These are phyloP conservation scores for Siniperca knerii DNA, from an alignment of 2,113 vertebrate genomes.

Conservation along the genomic window DNA sequence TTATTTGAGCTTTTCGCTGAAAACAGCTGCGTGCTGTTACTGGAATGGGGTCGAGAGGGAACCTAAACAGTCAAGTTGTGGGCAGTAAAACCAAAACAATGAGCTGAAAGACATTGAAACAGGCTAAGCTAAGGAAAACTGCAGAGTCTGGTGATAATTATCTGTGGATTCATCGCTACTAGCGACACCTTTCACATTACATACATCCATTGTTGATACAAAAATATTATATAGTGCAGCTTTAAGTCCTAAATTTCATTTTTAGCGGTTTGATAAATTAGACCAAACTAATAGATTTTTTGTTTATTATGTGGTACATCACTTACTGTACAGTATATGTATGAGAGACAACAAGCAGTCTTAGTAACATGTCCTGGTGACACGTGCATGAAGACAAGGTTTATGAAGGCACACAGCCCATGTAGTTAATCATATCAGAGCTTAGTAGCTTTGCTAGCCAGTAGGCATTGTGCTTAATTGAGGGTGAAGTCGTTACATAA, in stretches of 20 bases:
- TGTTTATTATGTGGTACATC: background rate
- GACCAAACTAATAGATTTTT: too few species aligned
- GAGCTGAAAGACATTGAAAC: background rate
- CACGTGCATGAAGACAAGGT: background rate
- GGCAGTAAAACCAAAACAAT: background rate
- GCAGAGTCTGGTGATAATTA: background rate
- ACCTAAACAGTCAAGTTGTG: background rate
- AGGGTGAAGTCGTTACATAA: conserved; percentile 39
- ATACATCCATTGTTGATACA: too few species aligned
- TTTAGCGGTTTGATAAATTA: background rate
- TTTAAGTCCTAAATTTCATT: background rate
- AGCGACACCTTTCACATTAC: background rate
- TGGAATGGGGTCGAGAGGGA: background rate
- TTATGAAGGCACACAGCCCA: conserved; percentile 4
- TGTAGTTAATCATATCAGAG: conserved; percentile 48
- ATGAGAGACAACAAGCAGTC: background rate
- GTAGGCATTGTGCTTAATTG: conserved; percentile 8
- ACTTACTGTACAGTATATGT: background rate
- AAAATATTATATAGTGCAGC: background rate
- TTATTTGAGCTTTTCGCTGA: background rate
- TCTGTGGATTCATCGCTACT: background rate
- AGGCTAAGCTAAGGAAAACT: too few species aligned
- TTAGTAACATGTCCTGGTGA: background rate
- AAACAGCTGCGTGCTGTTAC: too few species aligned
- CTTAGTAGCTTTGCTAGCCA: conserved; percentile 18